phyloP scores from a whole-genome alignment of 2,113 vertebrate genomes.

The Cochlearius cochlearius region DNA sequence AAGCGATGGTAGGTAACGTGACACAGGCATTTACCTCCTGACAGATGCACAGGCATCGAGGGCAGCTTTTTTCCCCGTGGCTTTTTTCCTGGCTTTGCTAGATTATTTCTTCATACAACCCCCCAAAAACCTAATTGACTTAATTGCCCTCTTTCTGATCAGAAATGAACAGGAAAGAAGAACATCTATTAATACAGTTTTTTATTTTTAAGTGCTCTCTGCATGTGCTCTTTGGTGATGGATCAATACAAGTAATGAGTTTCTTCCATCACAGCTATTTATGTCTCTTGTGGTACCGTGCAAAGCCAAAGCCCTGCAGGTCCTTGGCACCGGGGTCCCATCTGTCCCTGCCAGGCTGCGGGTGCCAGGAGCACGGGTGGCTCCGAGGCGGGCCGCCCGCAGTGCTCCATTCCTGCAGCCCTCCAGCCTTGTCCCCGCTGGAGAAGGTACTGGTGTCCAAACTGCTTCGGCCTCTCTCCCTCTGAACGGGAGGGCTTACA shows the following conservation, averaged over 20 bases:
- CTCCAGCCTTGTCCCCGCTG: accelerated
- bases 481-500: neutral
- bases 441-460: neutral
- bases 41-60: neutral
- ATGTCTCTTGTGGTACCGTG: neutral
- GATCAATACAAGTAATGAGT: neutral
- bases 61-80: neutral
- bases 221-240: neutral
- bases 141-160: neutral
- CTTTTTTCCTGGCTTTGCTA: neutral
- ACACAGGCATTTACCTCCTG: neutral
- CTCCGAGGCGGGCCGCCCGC: neutral
- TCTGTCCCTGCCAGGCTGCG: neutral
- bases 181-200: neutral
- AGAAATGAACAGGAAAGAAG: neutral
- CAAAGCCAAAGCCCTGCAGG: neutral
- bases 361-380: neutral
- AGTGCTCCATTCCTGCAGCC: neutral
- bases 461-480: neutral
- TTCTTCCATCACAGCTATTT: neutral
- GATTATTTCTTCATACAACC: neutral
- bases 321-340: neutral
- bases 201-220: constrained; percentile 16
- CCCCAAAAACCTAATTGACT: neutral
- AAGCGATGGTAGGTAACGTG: accelerated